A percentile compares a stretch with the other conserved stretches of the same genome.
phyloP scores from a whole-genome alignment of 2,797 vertebrate species.

The Sternarchorhynchus goeldii region DNA sequence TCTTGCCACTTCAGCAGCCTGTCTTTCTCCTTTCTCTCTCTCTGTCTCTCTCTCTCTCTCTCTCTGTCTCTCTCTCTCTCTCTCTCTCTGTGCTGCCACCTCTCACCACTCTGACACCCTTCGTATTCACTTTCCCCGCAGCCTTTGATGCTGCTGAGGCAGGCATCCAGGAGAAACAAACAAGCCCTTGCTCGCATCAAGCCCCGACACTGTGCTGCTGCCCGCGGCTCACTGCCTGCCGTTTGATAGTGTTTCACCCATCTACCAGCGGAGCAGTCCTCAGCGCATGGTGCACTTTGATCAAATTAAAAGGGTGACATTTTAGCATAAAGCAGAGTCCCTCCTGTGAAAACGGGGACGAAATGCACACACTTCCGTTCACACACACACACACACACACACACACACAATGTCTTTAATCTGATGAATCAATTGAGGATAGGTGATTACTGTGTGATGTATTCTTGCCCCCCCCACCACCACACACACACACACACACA shows the following conservation, averaged over 20 bases:
- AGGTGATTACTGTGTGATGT: neutral
- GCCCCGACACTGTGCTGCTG: neutral
- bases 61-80: constrained; percentile 6
- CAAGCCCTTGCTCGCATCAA: constrained; percentile 7
- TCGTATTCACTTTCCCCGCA: constrained; percentile 18
- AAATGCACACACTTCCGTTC: neutral
- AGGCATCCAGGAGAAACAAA: constrained; percentile 38
- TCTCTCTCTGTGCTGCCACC: neutral
- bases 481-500: constrained; percentile 17
- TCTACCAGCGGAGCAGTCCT: constrained; percentile 1
- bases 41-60: constrained; percentile 6
- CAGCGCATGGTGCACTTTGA: constrained; percentile 21
- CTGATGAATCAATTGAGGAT: constrained; percentile 8
- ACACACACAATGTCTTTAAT: neutral
- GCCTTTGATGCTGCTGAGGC: constrained; percentile 44
- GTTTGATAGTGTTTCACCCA: constrained; percentile 33
- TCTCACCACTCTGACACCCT: constrained; percentile 32
- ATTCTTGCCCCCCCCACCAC: neutral
- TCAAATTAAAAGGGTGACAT: constrained; percentile 47
- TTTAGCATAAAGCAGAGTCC: neutral
- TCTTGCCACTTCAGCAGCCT: neutral
- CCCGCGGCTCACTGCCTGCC: constrained; percentile 9
- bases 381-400: constrained; percentile 12
- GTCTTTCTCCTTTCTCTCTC: neutral
- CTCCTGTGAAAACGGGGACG: neutral